phyloP scores from a whole-genome alignment of 2,113 vertebrate genomes.

The Chaetodon auriga region DNA sequence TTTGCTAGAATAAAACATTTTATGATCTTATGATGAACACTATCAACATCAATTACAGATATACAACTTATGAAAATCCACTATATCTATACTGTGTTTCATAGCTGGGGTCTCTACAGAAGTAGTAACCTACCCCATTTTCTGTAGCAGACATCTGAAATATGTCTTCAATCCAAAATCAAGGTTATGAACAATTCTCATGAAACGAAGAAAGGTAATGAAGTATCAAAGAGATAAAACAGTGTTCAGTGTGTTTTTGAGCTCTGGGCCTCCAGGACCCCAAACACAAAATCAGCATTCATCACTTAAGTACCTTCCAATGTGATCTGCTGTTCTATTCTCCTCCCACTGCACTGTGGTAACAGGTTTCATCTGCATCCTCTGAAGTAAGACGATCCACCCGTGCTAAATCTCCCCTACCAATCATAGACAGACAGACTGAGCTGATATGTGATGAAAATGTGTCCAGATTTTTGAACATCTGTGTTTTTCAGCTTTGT shows the following conservation, averaged over 20 bases:
- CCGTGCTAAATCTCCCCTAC: neutral
- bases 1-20: too few relatives aligned
- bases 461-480: conserved; percentile 11
- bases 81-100: neutral
- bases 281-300: neutral
- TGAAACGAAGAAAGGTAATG: neutral
- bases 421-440: neutral
- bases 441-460: conserved; percentile 21
- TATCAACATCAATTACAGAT: neutral
- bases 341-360: neutral
- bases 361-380: neutral
- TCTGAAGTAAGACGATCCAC: neutral
- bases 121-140: neutral
- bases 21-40: neutral
- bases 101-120: too few relatives aligned
- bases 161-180: neutral
- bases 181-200: neutral
- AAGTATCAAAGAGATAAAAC: neutral
- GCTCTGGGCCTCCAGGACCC: neutral
- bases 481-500: conserved; percentile 16
- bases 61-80: neutral
- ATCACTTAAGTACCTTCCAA: neutral
- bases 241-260: neutral
- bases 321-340: neutral
- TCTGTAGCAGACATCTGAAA: neutral